Conservation (phyloP, 1,140 invertebrate species). For the Colletes latitarsis region DNA sequence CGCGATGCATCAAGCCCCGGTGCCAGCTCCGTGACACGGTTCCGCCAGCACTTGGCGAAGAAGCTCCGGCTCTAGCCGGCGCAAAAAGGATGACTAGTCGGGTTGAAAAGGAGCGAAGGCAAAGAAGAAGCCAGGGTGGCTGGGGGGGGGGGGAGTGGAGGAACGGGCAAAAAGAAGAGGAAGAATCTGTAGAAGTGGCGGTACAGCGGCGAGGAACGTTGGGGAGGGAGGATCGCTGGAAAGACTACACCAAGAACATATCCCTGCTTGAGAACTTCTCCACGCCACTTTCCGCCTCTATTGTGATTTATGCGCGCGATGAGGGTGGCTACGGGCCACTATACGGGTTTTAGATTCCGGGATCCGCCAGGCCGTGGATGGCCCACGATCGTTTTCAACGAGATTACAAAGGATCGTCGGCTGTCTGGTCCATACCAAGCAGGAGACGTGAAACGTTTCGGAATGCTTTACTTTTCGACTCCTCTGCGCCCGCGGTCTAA, state of each 20-base stretch:
- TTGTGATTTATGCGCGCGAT: slow-evolving; percentile 80
- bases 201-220: slow-evolving; percentile 37
- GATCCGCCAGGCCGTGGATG: slow-evolving; percentile 62
- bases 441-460: slow-evolving; percentile 70
- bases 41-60: slow-evolving; percentile 52
- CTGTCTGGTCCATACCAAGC: slow-evolving; percentile 71
- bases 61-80: slow-evolving; percentile 34
- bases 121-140: background rate
- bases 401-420: slow-evolving; percentile 71
- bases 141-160: background rate
- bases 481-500: background rate
- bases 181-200: slow-evolving; percentile 25
- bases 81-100: slow-evolving; percentile 58
- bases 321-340: slow-evolving; percentile 72
- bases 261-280: slow-evolving; percentile 78
- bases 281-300: slow-evolving; percentile 79
- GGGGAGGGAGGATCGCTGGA: slow-evolving; percentile 6
- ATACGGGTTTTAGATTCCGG: slow-evolving; percentile 68
- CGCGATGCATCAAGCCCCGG: slow-evolving; percentile 56
- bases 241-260: slow-evolving; percentile 75
- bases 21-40: slow-evolving; percentile 59
- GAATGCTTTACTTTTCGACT: slow-evolving; percentile 64
- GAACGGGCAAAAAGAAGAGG: slow-evolving; percentile 24
- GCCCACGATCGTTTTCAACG: slow-evolving; percentile 72
- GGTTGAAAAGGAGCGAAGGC: slow-evolving; percentile 38